phyloP scores from a whole-genome alignment of 2,113 vertebrate genomes.

The Brachirus orientalis region DNA sequence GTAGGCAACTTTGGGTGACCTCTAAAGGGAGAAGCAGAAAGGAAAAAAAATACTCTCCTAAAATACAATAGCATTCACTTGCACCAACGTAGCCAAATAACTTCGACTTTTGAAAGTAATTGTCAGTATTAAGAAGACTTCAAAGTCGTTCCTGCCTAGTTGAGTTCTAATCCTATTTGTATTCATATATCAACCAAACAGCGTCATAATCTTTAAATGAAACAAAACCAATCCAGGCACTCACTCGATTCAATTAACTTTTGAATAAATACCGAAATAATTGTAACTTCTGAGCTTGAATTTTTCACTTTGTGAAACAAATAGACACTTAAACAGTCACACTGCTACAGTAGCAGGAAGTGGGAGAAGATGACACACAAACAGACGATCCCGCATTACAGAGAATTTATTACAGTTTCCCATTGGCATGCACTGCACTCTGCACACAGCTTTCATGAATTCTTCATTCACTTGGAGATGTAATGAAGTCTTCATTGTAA shows the following conservation, averaged over 20 bases:
- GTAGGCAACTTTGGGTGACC: too few relatives aligned
- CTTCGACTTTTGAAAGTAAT: neutral
- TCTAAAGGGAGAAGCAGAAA: too few relatives aligned
- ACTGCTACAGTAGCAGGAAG: conserved; percentile 14
- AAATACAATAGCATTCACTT: neutral
- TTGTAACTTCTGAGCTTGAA: conserved; percentile 12
- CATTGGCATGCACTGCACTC: conserved; percentile 59
- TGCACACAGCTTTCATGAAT: conserved; percentile 70
- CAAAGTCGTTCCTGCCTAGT: neutral
- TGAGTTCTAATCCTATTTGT: neutral
- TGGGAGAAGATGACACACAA: conserved; percentile 29
- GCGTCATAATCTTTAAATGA: conserved; percentile 8
- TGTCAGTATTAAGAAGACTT: neutral
- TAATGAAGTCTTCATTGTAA: conserved; percentile 76
- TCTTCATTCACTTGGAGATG: conserved; percentile 67
- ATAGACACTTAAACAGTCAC: conserved; percentile 21
- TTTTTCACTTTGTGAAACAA: conserved; percentile 33
- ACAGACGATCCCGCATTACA: conserved; percentile 41
- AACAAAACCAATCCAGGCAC: neutral
- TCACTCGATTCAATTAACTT: conserved; percentile 4
- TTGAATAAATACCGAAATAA: neutral
- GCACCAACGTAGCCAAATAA: neutral
- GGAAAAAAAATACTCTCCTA: too few relatives aligned
- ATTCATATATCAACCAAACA: neutral
- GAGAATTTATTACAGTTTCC: conserved; percentile 40